Conservation (phyloP, 2,888 invertebrate species). For the Polia nebulosa region DNA sequence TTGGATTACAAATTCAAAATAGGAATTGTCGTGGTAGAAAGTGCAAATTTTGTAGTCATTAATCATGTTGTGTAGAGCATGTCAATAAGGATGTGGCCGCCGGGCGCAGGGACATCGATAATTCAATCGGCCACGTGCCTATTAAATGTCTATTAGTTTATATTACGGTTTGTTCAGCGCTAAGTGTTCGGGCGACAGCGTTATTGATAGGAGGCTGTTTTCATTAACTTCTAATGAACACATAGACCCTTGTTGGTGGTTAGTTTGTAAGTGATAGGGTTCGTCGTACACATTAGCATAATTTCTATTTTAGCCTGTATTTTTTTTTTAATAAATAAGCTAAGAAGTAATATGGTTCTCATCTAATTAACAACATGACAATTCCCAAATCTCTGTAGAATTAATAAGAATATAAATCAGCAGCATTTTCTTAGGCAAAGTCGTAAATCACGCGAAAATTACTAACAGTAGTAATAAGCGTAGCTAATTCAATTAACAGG, state of each 20-base stretch:
- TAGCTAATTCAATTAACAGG: conserved; percentile 48
- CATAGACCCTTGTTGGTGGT: conserved; percentile 32
- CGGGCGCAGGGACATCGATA: conserved; percentile 69
- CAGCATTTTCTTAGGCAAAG: conserved; percentile 22
- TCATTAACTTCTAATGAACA: conserved; percentile 59
- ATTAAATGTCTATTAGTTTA: conserved; percentile 73
- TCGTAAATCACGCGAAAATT: conserved; percentile 42
- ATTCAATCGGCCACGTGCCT: conserved; percentile 66
- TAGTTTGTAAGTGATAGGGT: conserved; percentile 32
- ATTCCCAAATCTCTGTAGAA: conserved; percentile 9
- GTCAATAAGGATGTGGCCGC: conserved; percentile 64
- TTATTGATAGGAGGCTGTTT: conserved; percentile 69
- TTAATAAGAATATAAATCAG: conserved; percentile 43
- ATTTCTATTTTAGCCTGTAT: neutral
- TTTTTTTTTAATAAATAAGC: neutral
- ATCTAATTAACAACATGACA: conserved; percentile 4
- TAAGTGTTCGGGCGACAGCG: conserved; percentile 65
- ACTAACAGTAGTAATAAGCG: conserved; percentile 41
- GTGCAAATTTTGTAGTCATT: conserved; percentile 74
- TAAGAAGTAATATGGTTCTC: neutral
- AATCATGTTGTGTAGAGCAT: conserved; percentile 73
- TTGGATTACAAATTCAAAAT: conserved; percentile 70
- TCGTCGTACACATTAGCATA: conserved; percentile 8
- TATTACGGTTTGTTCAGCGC: conserved; percentile 62
- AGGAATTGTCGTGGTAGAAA: conserved; percentile 70